Evolutionary conservation across 2,888 invertebrate genomes (phyloP).

Genomic region (Micoletzkya japonica): DNA sequence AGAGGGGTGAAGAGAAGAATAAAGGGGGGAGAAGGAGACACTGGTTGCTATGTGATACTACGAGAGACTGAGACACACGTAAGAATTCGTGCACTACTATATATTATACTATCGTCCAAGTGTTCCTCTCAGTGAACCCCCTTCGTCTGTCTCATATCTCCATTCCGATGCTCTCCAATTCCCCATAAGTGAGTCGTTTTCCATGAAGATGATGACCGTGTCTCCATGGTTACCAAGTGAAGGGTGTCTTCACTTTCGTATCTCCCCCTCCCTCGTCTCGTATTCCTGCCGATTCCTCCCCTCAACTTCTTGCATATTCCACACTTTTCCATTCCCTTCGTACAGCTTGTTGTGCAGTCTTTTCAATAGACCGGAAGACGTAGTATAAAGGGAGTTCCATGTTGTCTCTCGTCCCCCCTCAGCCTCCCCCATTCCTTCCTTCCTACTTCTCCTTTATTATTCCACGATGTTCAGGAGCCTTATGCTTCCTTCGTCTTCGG

Average conservation of each 20-base stretch:
- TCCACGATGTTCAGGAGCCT: slow-evolving; percentile 18
- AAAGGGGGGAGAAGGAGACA: neutral
- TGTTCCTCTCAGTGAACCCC: no score
- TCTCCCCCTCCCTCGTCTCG: neutral
- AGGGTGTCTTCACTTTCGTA: neutral
- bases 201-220: no score
- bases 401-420: neutral
- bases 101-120: neutral
- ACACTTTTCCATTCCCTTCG: slow-evolving; percentile 4
- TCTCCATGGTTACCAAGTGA: neutral
- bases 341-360: neutral
- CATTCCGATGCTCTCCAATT: no score
- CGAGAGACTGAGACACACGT: no score
- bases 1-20: neutral
- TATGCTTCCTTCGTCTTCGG: neutral
- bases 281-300: neutral
- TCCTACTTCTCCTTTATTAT: neutral
- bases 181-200: no score
- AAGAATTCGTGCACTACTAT: neutral
- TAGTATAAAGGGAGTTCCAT: neutral
- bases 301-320: neutral
- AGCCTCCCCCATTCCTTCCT: neutral
- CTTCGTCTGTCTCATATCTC: no score
- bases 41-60: no score
- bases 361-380: slow-evolving; percentile 14